Evolutionary conservation across 92 coral and sea anemone species (phyloP).

Genomic region (Phymanthus crucifer): DNA sequence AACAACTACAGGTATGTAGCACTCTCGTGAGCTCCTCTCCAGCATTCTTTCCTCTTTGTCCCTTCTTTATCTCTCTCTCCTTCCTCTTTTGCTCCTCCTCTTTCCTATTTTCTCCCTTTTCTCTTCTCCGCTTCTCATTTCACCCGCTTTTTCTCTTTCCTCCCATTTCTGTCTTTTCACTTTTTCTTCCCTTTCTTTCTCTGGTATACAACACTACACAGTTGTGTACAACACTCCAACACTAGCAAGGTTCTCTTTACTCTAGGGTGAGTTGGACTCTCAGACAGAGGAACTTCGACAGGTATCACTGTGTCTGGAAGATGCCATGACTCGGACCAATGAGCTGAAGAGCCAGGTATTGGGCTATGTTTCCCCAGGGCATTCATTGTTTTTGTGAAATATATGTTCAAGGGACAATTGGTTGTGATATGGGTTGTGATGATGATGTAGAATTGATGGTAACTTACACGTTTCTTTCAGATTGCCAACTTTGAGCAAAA

Average conservation of each 20-base stretch:
- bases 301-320: conserved; percentile 92
- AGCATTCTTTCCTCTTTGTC: no score
- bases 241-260: not conserved
- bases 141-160: no score
- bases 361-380: no score
- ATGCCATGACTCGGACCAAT: conserved; percentile 91
- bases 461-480: conserved; percentile 43
- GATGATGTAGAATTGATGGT: no score
- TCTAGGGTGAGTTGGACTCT: conserved; percentile 76
- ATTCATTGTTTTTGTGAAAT: not conserved
- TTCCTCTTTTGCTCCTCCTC: no score
- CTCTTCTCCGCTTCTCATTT: no score
- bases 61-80: no score
- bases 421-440: not conserved
- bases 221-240: no score
- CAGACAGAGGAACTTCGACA: conserved; percentile 94
- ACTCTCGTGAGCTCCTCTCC: no score
- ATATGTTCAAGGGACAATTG: not conserved
- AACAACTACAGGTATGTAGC: conserved; percentile 84
- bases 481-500: conserved; percentile 83
- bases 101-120: no score
- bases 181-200: not conserved
- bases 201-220: no score
- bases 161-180: no score
- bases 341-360: conserved; percentile 93